Evolutionary conservation across 1,140 invertebrate genomes (phyloP).

Genomic region (Galendromus occidentalis): DNA sequence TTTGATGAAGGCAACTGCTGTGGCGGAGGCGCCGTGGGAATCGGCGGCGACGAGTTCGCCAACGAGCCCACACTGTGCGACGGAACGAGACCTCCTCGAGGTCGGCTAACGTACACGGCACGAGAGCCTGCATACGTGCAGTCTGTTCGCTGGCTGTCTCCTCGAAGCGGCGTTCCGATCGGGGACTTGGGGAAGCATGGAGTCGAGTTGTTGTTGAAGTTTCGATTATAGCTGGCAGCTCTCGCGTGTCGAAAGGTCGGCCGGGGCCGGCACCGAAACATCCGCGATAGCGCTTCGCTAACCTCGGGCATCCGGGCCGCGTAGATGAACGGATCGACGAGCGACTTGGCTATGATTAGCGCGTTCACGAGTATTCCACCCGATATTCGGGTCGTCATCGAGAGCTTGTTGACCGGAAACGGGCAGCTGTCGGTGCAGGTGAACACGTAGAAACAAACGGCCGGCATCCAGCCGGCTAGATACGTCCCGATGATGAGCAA

Average conservation of each 20-base stretch:
- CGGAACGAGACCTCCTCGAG: not conserved
- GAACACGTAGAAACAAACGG: constrained; percentile 33
- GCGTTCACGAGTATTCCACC: constrained; percentile 20
- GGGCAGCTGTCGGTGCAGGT: constrained; percentile 33
- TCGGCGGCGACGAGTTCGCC: not conserved
- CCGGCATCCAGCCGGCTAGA: constrained; percentile 41
- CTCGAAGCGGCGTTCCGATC: not conserved
- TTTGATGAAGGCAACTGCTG: not conserved
- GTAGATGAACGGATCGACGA: constrained; percentile 46
- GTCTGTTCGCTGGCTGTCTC: not conserved
- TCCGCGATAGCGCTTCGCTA: constrained; percentile 19
- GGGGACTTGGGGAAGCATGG: not conserved
- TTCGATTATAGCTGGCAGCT: not conserved
- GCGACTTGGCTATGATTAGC: constrained; percentile 40
- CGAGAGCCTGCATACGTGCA: constrained; percentile 1
- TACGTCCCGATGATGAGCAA: constrained; percentile 43
- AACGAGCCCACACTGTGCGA: not conserved
- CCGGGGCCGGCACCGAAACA: constrained; percentile 12
- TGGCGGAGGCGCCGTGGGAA: too few species aligned
- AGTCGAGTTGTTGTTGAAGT: not conserved
- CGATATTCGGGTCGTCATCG: constrained; percentile 11
- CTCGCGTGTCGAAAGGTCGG: not conserved
- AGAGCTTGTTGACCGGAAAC: constrained; percentile 15
- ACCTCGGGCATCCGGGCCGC: constrained; percentile 43
- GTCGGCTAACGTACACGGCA: not conserved